phyloP scores from a whole-genome alignment of 1,140 invertebrate genomes.

The Megalonaias nervosa region DNA sequence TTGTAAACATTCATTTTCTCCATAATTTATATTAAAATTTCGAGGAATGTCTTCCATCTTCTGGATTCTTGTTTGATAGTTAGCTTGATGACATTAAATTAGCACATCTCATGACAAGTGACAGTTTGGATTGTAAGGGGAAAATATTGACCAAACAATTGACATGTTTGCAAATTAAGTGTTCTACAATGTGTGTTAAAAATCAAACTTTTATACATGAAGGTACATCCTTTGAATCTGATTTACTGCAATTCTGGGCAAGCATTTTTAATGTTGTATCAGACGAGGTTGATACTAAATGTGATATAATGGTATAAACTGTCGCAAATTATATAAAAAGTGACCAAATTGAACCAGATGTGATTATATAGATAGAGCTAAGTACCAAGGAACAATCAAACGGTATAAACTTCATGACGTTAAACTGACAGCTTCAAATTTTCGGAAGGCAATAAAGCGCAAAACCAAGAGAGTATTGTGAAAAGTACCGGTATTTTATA shows the following conservation, averaged over 20 bases:
- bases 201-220: too few species aligned
- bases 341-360: background rate
- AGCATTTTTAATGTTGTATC: too few species aligned
- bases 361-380: background rate
- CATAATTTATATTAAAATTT: background rate
- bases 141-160: background rate
- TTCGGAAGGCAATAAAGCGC: slow-evolving; percentile 5
- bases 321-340: too few species aligned
- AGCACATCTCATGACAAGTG: background rate
- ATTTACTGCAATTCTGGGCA: too few species aligned
- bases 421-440: slow-evolving; percentile 8
- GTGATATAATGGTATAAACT: too few species aligned
- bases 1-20: background rate
- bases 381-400: slow-evolving; percentile 1
- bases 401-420: background rate
- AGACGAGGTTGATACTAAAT: too few species aligned
- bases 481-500: too few species aligned
- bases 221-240: too few species aligned
- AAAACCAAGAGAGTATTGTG: background rate
- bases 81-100: background rate
- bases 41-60: background rate
- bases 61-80: slow-evolving; percentile 7
- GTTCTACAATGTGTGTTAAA: too few species aligned
- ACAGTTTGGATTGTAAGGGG: background rate
- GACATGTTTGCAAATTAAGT: too few species aligned